Percentiles rank a stretch among this genome's conserved stretches.
Evolutionary conservation across 2,888 invertebrate genomes (phyloP).

Genomic region (Candidula unifasciata): DNA sequence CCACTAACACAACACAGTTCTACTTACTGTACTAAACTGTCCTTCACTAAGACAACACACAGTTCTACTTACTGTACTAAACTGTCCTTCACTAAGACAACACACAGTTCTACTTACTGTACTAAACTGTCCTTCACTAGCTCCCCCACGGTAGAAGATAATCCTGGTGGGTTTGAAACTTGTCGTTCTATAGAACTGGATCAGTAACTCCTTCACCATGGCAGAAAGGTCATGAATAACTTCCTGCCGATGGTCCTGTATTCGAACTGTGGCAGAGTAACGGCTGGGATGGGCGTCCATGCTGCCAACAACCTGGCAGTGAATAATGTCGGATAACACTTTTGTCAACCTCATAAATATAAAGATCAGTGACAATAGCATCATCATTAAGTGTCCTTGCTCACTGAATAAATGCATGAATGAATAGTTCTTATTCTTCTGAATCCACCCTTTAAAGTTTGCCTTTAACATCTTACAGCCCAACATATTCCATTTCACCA

Average conservation of each 20-base stretch:
- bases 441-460: background rate
- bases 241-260: slow-evolving; percentile 98
- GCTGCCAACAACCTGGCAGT: slow-evolving; percentile 88
- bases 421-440: background rate
- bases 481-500: too few relatives aligned
- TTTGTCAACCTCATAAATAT: too few relatives aligned
- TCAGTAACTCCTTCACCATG: slow-evolving; percentile 97
- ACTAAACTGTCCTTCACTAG: slow-evolving; percentile 98
- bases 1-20: too few relatives aligned
- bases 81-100: background rate
- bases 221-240: slow-evolving; percentile 98
- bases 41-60: too few relatives aligned
- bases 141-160: slow-evolving; percentile 99
- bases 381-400: too few relatives aligned
- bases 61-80: background rate
- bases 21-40: too few relatives aligned
- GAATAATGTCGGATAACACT: too few relatives aligned
- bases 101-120: slow-evolving; percentile 82
- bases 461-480: too few relatives aligned
- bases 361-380: too few relatives aligned
- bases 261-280: slow-evolving; percentile 97
- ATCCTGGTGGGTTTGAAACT: slow-evolving; percentile 99
- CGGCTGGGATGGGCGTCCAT: slow-evolving; percentile 99
- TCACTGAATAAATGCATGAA: too few relatives aligned
- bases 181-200: slow-evolving; percentile 99